Evolutionary conservation across 2,113 vertebrate species (phyloP), one percentile per base, ranked within the genome.

Genomic region (Astur gentilis): DNA sequence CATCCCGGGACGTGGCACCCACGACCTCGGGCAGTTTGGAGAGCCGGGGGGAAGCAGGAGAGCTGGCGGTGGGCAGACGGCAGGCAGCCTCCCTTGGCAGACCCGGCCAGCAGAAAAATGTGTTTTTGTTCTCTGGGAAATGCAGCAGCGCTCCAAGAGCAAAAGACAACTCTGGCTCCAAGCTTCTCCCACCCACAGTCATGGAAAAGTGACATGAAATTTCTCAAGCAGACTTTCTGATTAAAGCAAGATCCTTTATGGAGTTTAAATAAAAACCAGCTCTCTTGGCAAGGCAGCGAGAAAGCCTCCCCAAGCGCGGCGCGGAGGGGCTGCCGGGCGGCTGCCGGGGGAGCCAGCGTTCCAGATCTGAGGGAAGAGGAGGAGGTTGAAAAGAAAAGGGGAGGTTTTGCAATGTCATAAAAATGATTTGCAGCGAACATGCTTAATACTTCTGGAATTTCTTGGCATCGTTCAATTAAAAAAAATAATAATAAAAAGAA

Each of bases 171-270:
- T 97, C 96, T 98, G 96, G 97, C 96, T 98, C 97, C 96, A 95
- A 96, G 96, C 77, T 87, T 85, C 96, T 97, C 96, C 97, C 97
- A 97, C 97, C 97, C 97, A 98, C 96, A 97, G 97, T 97, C 97
- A 98, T 94, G 97, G 97, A 98, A 98, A 98, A 96, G 97, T 92
- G 97, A 98, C 98, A 98, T 95, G 89, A 98, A 97, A 97, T 97
- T 97, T 97, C 94, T 97, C 97, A 98, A 97, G 95, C 96, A 96
- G 93, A 97, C 95, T 97, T 98, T 96, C 96, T 96, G 97, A 98
- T 97, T 97, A 98, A 98, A 98, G 96, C 89, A 96, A 98, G 92
- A 95, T 89, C 94, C 95, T 97, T 97, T 96, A 96, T 95, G 92
- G 93, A 92, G 92, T 95, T 97, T 95, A 97, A 98, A 98, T 95